phyloP scores from a whole-genome alignment of 2,888 invertebrate species.

The Synanthedon andrenaeformis region DNA sequence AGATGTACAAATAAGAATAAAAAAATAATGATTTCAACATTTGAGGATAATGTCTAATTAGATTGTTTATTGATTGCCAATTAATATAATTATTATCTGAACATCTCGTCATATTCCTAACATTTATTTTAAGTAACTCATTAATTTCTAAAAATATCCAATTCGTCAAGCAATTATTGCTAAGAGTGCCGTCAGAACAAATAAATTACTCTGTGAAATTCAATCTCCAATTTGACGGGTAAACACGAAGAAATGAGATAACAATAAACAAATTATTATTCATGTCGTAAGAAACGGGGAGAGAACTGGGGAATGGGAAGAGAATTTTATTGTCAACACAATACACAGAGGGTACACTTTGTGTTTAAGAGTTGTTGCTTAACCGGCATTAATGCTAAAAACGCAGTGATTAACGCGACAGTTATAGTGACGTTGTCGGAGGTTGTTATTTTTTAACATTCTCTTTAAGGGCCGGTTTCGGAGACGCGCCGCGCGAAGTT shows the following conservation, averaged over 20 bases:
- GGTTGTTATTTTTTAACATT: too few relatives aligned
- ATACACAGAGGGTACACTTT: constrained; percentile 28
- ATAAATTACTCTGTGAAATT: constrained; percentile 25
- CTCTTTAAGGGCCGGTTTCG: too few relatives aligned
- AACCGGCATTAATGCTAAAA: constrained; percentile 7
- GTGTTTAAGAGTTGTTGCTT: constrained; percentile 16
- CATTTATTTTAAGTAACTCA: neutral
- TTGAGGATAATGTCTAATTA: too few relatives aligned
- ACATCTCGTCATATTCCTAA: too few relatives aligned
- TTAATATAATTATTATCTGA: too few relatives aligned
- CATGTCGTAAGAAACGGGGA: constrained; percentile 29
- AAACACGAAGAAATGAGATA: constrained; percentile 28
- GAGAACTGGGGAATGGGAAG: constrained; percentile 21
- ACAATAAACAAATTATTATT: constrained; percentile 51
- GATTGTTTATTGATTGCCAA: too few relatives aligned
- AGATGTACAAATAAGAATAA: too few relatives aligned
- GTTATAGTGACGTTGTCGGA: too few relatives aligned
- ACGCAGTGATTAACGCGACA: too few relatives aligned
- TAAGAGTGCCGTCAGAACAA: constrained; percentile 17
- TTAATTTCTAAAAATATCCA: constrained; percentile 1
- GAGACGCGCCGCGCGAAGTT: too few relatives aligned
- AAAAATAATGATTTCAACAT: too few relatives aligned
- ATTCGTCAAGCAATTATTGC: constrained; percentile 13
- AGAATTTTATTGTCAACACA: constrained; percentile 24
- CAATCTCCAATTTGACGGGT: constrained; percentile 22